phyloP scores from a whole-genome alignment of 2,113 vertebrate species.

The Upupa epops region DNA sequence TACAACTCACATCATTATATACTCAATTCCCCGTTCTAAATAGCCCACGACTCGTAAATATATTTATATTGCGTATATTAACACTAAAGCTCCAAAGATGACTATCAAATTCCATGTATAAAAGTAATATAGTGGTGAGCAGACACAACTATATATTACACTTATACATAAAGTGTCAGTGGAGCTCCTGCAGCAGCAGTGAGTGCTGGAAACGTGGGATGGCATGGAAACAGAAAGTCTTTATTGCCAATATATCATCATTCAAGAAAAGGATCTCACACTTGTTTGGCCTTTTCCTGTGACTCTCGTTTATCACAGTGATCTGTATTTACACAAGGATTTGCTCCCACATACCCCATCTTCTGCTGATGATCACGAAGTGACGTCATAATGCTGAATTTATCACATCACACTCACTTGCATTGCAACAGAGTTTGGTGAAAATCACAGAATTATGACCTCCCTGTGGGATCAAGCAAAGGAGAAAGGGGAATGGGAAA shows the following conservation, averaged over 20 bases:
- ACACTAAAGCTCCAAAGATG: constrained; percentile 16
- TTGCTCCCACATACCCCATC: constrained; percentile 64
- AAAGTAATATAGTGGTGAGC: constrained; percentile 22
- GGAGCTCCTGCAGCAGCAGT: constrained; percentile 22
- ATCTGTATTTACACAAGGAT: constrained; percentile 1
- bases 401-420: constrained; percentile 72
- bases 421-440: constrained; percentile 71
- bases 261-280: constrained; percentile 19
- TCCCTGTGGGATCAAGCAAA: constrained; percentile 71
- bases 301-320: not conserved
- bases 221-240: constrained; percentile 56
- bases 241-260: not conserved
- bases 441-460: constrained; percentile 71
- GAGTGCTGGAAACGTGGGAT: constrained; percentile 6
- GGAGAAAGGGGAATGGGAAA: constrained; percentile 65
- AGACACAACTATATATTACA: constrained; percentile 44
- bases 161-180: constrained; percentile 21
- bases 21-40: constrained; percentile 1
- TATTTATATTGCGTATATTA: constrained; percentile 18
- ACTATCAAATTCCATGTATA: constrained; percentile 3
- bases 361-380: constrained; percentile 63
- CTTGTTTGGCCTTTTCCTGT: not conserved
- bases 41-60: not conserved
- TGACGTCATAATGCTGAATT: constrained; percentile 69
- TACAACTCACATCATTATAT: not conserved